Evolutionary conservation across 2,113 vertebrate genomes (phyloP).

Genomic region (Tachuris rubrigastra): DNA sequence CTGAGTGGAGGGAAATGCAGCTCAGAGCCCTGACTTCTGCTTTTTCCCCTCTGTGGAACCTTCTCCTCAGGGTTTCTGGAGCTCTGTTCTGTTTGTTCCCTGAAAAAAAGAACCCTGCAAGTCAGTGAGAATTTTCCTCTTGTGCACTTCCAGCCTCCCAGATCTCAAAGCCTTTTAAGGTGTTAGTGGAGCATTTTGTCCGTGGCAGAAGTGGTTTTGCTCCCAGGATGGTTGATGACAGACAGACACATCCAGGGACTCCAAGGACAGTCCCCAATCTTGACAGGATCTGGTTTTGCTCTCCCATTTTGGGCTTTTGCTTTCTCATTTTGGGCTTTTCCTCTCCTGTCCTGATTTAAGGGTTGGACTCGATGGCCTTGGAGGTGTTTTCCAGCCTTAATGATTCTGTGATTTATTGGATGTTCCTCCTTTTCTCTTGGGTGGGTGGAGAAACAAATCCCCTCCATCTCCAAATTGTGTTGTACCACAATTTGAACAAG

Average conservation of each 20-base stretch:
- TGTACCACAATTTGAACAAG: not conserved
- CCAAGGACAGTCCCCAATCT: not conserved
- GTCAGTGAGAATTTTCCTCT: not conserved
- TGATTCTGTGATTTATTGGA: not conserved
- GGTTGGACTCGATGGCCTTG: not conserved
- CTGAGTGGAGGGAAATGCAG: too few relatives aligned
- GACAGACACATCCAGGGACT: not conserved
- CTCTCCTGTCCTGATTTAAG: not conserved
- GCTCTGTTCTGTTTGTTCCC: not conserved
- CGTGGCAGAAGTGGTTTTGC: not conserved
- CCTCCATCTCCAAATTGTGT: not conserved
- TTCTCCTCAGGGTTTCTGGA: not conserved
- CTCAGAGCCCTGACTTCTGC: not conserved
- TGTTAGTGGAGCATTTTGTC: not conserved
- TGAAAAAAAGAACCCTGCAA: not conserved
- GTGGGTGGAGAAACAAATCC: not conserved
- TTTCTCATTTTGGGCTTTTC: not conserved
- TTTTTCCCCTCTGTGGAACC: not conserved
- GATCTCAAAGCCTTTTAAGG: too few relatives aligned
- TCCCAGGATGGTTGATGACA: not conserved
- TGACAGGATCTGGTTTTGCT: not conserved
- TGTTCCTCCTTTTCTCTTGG: not conserved
- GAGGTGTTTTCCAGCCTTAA: not conserved
- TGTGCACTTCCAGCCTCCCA: not conserved
- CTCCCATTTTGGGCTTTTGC: too few relatives aligned